Base-by-base conservation (phyloP, 2,113 vertebrate genomes). In the Eleginops maclovinus region DNA sequence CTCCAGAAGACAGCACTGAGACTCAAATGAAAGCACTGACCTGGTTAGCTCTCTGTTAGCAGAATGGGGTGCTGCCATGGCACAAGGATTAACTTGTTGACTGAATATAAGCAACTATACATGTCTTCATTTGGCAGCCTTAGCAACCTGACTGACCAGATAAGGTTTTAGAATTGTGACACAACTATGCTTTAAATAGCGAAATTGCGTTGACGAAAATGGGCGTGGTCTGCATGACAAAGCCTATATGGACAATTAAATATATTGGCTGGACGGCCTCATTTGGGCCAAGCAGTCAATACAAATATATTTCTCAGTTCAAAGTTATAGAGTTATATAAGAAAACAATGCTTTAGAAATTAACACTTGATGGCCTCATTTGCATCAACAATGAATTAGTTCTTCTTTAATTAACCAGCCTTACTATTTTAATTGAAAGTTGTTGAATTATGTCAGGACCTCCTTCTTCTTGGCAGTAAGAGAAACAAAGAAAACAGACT, bases 11-110 rank as follows among this genome's bases (percentile, higher is more conserved):
- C 66, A 72, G 44, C n/a, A 65, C 47, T 36, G 78, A 87, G 61
- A 81, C 58, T 71, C 68, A 82, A 89, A 89, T 91, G 81, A 90
- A 90, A 91, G 79, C 72, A 69, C 76, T 92, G 90, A 91, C 82
- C 83, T 89, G 88, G 87, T 89, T 92, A 90, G 82, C 58, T 87
- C 80, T 83, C 68, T 83, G 83, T 69, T 69, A 83, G 76, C 69
- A 79, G 64, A 66, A 68, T 58, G 47, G 77, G 68, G 65, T 63
- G 71, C 65, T 78, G 58, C 22, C 67, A 73, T 24, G n/a, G 64
- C 65, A 36, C 66, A 70, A 67, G 74, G 79, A 92, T 87, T 82
- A 87, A 85, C 66, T 81, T 78, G 71, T 82, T 80, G 73, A 79
- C 53, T 81, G 55, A 46, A 61, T 54, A 24, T 47, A 26, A 36